Conservation (phyloP, 2,113 vertebrate species). For the Polypterus bichir region DNA sequence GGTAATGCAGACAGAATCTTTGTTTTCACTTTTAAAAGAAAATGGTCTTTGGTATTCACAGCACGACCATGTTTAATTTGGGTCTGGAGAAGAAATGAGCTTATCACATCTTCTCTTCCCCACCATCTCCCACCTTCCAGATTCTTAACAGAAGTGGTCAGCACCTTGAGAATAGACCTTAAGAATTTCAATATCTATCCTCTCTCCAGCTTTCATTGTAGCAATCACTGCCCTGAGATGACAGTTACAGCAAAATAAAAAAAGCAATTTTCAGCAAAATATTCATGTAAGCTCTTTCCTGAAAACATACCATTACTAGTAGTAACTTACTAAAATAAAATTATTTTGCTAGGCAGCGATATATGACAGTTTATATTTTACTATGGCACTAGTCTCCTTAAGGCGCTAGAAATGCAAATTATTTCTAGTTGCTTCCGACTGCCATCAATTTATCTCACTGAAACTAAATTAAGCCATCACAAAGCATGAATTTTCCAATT, state of each 20-base stretch:
- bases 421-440: slow-evolving; percentile 2
- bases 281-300: neutral
- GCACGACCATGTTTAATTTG: too few species aligned
- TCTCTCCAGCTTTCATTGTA: slow-evolving; percentile 7
- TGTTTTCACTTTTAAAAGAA: too few species aligned
- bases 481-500: slow-evolving; percentile 4
- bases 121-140: neutral
- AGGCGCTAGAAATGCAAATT: slow-evolving; percentile 9
- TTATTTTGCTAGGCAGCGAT: neutral
- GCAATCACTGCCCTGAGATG: slow-evolving; percentile 21
- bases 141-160: slow-evolving; percentile 25
- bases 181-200: slow-evolving; percentile 23
- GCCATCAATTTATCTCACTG: slow-evolving; percentile 5
- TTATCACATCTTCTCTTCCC: neutral
- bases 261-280: slow-evolving; percentile 12
- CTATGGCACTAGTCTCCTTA: neutral
- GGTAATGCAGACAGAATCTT: too few species aligned
- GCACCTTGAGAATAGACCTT: slow-evolving; percentile 5
- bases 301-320: neutral
- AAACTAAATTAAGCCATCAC: neutral
- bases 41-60: too few species aligned
- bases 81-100: too few species aligned
- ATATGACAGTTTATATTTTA: neutral
- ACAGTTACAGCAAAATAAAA: slow-evolving; percentile 1
- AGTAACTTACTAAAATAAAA: slow-evolving; percentile 2